These are phyloP conservation scores for Danio tinwini DNA, from an alignment of 2,797 vertebrate genomes.

Conservation along the genomic window DNA sequence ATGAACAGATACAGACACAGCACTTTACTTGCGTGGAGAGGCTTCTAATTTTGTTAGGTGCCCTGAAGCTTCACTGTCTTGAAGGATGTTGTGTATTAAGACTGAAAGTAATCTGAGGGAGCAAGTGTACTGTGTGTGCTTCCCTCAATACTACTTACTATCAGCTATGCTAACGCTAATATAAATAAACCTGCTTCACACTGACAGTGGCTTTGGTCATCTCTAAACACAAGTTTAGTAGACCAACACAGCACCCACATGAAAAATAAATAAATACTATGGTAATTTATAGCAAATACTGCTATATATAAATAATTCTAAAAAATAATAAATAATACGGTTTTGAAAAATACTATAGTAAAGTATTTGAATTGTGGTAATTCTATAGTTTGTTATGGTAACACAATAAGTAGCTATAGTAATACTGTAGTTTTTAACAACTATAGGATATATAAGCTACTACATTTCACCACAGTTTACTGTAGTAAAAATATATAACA, in stretches of 20 bases:
- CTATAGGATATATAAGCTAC: too few species aligned
- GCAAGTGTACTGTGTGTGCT: background rate
- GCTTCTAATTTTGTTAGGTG: conserved; percentile 31
- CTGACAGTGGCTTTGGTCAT: background rate
- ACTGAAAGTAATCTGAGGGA: background rate
- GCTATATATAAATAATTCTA: too few species aligned
- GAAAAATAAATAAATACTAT: too few species aligned
- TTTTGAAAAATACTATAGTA: too few species aligned
- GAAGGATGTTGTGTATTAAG: conserved; percentile 22
- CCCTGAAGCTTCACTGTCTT: conserved; percentile 11
- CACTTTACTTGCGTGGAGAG: conserved; percentile 20
- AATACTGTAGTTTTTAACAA: too few species aligned
- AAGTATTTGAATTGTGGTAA: too few species aligned
- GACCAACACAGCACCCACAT: background rate
- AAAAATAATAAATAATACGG: too few species aligned
- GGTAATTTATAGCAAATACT: too few species aligned
- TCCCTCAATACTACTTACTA: background rate
- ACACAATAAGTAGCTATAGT: too few species aligned
- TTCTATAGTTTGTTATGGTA: too few species aligned
- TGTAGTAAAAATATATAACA: too few species aligned
- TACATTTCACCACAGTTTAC: too few species aligned
- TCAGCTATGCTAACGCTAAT: background rate
- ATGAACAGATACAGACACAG: conserved; percentile 24
- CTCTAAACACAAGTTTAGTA: background rate
- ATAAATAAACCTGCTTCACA: background rate